Percentiles rank a stretch among this genome's conserved stretches.
Evolutionary conservation across 1,140 invertebrate species (phyloP).

Genomic region (Conus ventricosus): DNA sequence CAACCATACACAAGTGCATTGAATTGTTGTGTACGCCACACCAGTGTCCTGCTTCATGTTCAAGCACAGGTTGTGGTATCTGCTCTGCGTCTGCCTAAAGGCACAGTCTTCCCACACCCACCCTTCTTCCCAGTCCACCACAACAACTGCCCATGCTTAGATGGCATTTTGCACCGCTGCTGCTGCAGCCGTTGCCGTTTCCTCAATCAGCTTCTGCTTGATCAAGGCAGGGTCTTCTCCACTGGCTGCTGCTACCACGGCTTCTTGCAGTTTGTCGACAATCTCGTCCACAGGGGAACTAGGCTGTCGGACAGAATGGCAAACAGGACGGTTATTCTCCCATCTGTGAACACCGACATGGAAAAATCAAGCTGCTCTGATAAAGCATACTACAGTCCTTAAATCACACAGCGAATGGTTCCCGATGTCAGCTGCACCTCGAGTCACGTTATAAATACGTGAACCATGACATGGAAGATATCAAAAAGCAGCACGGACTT

Average conservation of each 20-base stretch:
- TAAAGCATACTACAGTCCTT: too few species aligned
- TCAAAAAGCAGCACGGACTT: too few species aligned
- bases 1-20: background rate
- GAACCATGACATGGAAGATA: too few species aligned
- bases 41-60: background rate
- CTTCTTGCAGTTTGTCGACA: constrained; percentile 5
- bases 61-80: background rate
- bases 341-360: too few species aligned
- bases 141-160: background rate
- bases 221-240: constrained; percentile 5
- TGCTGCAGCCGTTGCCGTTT: background rate
- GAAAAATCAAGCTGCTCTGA: too few species aligned
- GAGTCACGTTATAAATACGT: too few species aligned
- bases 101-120: background rate
- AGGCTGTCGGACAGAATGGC: constrained; percentile 14
- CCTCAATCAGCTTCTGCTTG: constrained; percentile 21
- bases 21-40: background rate
- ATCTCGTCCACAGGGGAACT: constrained; percentile 22
- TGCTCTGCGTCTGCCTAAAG: background rate
- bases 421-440: too few species aligned
- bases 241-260: background rate
- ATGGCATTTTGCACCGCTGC: background rate
- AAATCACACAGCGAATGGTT: too few species aligned
- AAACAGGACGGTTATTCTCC: background rate
- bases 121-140: background rate